Conservation (phyloP, 2,113 vertebrate genomes). For the Ciconia stormi region DNA sequence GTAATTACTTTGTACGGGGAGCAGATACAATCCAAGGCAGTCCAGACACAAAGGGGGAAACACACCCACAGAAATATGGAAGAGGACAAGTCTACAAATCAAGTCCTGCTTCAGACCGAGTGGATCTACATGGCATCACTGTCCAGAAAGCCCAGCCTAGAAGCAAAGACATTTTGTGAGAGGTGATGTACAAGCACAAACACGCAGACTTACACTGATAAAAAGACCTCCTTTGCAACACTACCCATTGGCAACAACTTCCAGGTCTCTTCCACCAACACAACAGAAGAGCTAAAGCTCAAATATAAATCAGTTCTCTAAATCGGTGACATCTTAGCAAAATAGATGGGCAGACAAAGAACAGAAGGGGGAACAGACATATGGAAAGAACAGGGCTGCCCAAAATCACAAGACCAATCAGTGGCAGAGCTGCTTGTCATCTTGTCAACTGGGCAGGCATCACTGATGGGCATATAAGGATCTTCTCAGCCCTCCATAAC, state of each 20-base stretch:
- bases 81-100: neutral
- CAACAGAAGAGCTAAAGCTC: neutral
- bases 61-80: neutral
- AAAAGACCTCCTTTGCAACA: neutral
- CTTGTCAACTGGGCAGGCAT: neutral
- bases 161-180: neutral
- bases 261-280: neutral
- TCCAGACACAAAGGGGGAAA: neutral
- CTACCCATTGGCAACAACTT: neutral
- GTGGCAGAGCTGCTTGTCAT: neutral
- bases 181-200: neutral
- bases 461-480: neutral
- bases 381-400: neutral
- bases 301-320: neutral
- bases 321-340: neutral
- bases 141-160: neutral
- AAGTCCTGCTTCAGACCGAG: neutral
- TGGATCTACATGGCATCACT: neutral
- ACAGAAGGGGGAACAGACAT: neutral
- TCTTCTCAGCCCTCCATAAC: neutral
- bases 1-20: neutral
- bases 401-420: neutral
- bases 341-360: neutral
- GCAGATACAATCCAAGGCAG: neutral
- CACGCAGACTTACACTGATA: neutral